These are phyloP conservation scores for Palythoa heliodiscus DNA, from an alignment of 92 coral and sea anemone genomes.

Conservation along the genomic window DNA sequence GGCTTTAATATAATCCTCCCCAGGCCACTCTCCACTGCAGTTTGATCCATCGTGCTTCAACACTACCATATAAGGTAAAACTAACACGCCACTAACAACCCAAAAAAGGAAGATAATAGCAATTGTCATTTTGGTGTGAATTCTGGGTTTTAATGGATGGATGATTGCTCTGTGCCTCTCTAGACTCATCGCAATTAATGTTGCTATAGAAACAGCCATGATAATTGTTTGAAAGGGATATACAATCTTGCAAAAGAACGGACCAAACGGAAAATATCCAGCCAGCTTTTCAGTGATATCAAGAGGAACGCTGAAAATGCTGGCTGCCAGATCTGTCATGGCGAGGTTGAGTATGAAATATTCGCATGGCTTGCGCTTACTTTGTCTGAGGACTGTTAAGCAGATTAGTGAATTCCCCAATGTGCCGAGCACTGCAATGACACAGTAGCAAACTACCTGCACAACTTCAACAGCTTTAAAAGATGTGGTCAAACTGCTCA, in stretches of 20 bases:
- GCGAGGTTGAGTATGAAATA: constrained; percentile 70
- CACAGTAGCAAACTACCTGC: constrained; percentile 64
- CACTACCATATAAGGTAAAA: constrained; percentile 62
- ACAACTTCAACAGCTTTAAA: constrained; percentile 47
- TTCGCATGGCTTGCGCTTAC: constrained; percentile 54
- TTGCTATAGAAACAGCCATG: constrained; percentile 67
- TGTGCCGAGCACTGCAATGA: constrained; percentile 57
- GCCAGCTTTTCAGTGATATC: constrained; percentile 58
- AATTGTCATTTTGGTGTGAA: constrained; percentile 45
- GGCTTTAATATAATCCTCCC: constrained; percentile 41
- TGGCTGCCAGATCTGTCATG: constrained; percentile 67
- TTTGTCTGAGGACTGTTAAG: constrained; percentile 47
- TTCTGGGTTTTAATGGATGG: constrained; percentile 67
- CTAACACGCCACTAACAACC: constrained; percentile 53
- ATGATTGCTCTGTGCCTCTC: constrained; percentile 73
- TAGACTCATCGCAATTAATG: constrained; percentile 59
- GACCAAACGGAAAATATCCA: constrained; percentile 53
- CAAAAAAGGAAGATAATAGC: constrained; percentile 58
- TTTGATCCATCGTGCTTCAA: constrained; percentile 38
- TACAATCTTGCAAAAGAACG: constrained; percentile 58
- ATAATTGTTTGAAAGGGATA: constrained; percentile 73
- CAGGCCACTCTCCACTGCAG: constrained; percentile 69
- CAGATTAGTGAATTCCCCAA: constrained; percentile 63
- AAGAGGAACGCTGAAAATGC: constrained; percentile 64
- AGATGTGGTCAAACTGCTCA: neutral